Base-by-base conservation (phyloP, 2,113 vertebrate species). In the Oenanthe melanoleuca region DNA sequence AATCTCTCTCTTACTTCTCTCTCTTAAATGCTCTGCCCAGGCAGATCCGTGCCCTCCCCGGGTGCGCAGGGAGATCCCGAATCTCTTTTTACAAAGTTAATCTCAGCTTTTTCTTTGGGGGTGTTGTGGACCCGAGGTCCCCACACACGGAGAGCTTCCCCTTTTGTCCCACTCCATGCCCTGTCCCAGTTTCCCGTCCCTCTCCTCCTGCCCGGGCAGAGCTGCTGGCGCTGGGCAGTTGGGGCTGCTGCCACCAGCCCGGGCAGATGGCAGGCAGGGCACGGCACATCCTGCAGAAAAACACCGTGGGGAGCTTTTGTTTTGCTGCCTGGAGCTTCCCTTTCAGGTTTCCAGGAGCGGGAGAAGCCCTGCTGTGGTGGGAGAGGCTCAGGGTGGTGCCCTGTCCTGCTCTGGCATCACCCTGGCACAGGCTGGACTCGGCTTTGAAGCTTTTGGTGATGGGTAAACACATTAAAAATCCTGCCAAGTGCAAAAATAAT, bases 251-350 rank as follows among this genome's bases (percentile, higher is more conserved):
- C 42, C 21, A n/a, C 56, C 3, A 16, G 57, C 40, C 73, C 2
- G 24, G 26, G 77, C 97, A 97, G 96, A 95, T 97, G 97, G 96
- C 91, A 96, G 71, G 91, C 94, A 91, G 96, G 95, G 52, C 67
- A 42, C 52, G 56, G 45, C 33, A 20, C 24, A 0, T 9, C 57
- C 66, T 3, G 2, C 45, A 42, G 47, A 84, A 89, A 90, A 33
- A 56, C 71, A 8, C 37, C 0, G 3, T 1, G 14, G 75, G 55
- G 49, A 66, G 73, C 93, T 94, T 96, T 96, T 96, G 92, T 96
- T 92, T 44, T 50, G 44, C 49, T 64, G 60, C 59, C 75, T 5
- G 17, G 33, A 77, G 86, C 57, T 96, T 85, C 49, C 64, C 88
- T 88, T 93, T 94, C 93, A 87, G 63, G 19, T 73, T 85, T 81